Evolutionary conservation across 37 sponge, comb jelly and placozoan genomes (phyloP).

Genomic region (Amphimedon queenslandica): DNA sequence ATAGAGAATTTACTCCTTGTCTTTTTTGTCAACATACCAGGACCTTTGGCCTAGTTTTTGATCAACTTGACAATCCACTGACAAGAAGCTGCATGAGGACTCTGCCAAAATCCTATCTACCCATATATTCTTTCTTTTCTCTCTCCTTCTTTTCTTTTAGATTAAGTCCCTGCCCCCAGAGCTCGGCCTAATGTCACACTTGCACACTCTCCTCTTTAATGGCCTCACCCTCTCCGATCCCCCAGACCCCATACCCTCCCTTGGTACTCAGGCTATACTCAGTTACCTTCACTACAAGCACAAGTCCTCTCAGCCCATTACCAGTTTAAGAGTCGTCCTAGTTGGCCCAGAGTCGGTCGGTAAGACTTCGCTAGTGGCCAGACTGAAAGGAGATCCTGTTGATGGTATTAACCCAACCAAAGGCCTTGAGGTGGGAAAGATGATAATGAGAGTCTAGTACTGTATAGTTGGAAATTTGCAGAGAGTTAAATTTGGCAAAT

Average conservation of each 20-base stretch:
- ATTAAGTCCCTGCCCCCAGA: conserved; percentile 22
- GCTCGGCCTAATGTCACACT: conserved; percentile 16
- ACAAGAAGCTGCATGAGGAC: no score
- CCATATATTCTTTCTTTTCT: no score
- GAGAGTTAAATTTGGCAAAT: no score
- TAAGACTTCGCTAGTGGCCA: conserved; percentile 36
- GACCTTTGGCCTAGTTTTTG: no score
- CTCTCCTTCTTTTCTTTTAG: no score
- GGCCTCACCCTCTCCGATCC: conserved; percentile 41
- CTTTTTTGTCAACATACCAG: no score
- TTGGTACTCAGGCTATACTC: conserved; percentile 24
- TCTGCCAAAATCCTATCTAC: no score
- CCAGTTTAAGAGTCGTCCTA: conserved; percentile 35
- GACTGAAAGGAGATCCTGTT: conserved; percentile 18
- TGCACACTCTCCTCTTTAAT: conserved; percentile 27
- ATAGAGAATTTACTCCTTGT: no score
- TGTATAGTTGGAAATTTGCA: no score
- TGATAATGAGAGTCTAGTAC: no score
- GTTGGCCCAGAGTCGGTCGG: conserved; percentile 51
- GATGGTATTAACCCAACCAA: conserved; percentile 7
- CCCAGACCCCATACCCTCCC: conserved; percentile 21
- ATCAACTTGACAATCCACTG: no score
- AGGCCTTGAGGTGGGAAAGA: conserved; percentile 35
- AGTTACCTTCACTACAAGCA: conserved; percentile 32
- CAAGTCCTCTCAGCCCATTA: conserved; percentile 15